phyloP scores from a whole-genome alignment of 2,797 vertebrate genomes.

The Cygnus olor region DNA sequence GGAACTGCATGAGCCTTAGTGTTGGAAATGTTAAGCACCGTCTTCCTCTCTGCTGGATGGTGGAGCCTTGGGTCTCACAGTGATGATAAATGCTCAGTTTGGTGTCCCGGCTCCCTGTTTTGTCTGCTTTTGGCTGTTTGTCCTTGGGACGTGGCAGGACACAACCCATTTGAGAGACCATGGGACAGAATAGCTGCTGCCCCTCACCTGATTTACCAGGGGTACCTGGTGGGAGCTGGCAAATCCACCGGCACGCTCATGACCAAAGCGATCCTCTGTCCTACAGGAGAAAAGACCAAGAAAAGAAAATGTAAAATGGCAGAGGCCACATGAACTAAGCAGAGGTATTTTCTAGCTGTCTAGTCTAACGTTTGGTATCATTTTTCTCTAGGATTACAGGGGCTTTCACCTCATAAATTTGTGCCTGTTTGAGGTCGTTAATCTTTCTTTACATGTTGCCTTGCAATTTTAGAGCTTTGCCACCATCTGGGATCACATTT shows the following conservation, averaged over 20 bases:
- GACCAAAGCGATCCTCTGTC: not conserved
- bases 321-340: constrained; percentile 61
- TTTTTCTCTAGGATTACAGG: constrained; percentile 75
- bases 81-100: fast-evolving
- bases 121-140: not conserved
- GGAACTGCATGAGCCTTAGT: not conserved
- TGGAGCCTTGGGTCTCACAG: not conserved
- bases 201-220: not conserved
- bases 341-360: constrained; percentile 74
- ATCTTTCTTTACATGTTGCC: constrained; percentile 75
- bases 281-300: not conserved
- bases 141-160: not conserved
- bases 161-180: not conserved
- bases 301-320: constrained; percentile 50
- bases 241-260: not conserved
- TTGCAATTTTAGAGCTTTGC: constrained; percentile 74
- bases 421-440: constrained; percentile 72
- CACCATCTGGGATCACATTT: constrained; percentile 75
- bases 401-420: constrained; percentile 78
- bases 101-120: not conserved
- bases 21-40: not conserved
- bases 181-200: not conserved
- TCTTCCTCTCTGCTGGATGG: not conserved
- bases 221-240: not conserved
- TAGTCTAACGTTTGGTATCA: constrained; percentile 68